Percentiles rank a stretch among this genome's conserved stretches.
phyloP scores from a whole-genome alignment of 2,888 invertebrate species.

The Aleiodes alternator region DNA sequence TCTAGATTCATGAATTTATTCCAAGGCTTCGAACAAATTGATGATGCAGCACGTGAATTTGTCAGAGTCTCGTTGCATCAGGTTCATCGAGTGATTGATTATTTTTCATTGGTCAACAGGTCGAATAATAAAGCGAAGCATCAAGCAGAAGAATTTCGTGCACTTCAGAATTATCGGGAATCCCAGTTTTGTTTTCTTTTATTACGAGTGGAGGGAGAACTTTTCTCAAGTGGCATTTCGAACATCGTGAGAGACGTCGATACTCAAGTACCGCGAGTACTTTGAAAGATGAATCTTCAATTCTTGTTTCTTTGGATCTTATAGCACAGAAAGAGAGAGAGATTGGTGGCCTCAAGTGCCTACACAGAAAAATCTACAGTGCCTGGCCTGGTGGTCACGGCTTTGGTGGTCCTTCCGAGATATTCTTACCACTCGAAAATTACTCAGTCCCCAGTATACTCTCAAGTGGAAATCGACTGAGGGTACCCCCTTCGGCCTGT shows the following conservation, averaged over 20 bases:
- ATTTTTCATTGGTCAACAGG: constrained; percentile 11
- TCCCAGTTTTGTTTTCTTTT: not conserved
- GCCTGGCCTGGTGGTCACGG: constrained; percentile 60
- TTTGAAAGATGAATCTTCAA: constrained; percentile 38
- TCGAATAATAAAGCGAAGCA: not conserved
- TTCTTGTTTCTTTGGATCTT: constrained; percentile 26
- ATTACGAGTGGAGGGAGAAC: not conserved
- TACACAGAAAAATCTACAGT: constrained; percentile 23
- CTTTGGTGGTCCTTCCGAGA: constrained; percentile 70
- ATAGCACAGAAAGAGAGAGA: not conserved
- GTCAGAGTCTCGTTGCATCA: constrained; percentile 58
- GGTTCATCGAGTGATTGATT: constrained; percentile 28
- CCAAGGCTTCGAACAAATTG: constrained; percentile 57
- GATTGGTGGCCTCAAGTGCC: constrained; percentile 32
- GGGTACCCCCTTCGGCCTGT: constrained; percentile 45
- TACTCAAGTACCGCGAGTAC: constrained; percentile 30
- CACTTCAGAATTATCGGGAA: not conserved
- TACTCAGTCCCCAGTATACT: constrained; percentile 63
- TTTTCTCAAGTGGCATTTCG: constrained; percentile 22
- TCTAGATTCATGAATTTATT: constrained; percentile 57
- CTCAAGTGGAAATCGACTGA: constrained; percentile 69
- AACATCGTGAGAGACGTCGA: constrained; percentile 39
- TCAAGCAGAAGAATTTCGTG: not conserved
- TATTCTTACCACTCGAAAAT: constrained; percentile 72
- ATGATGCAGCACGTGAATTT: constrained; percentile 68